Conservation (phyloP, 2,797 vertebrate species). For the Cossypha caffra region DNA sequence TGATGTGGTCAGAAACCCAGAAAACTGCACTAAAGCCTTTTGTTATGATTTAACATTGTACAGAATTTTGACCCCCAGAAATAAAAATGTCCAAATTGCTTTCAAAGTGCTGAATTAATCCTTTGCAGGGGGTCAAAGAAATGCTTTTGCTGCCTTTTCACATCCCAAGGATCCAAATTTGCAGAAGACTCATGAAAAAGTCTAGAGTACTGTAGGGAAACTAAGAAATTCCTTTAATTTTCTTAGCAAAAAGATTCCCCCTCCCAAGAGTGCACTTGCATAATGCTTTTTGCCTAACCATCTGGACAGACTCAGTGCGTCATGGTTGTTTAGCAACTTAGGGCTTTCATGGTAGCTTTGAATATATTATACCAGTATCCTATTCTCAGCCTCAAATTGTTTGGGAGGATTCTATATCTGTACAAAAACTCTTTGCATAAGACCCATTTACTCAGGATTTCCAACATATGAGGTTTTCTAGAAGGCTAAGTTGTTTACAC, state of each 20-base stretch:
- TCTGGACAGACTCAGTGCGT: conserved; percentile 42
- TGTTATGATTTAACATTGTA: neutral
- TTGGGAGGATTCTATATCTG: conserved; percentile 49
- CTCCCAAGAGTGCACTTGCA: conserved; percentile 1
- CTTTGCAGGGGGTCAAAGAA: neutral
- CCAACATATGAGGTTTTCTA: neutral
- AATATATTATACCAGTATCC: conserved; percentile 29
- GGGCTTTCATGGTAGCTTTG: conserved; percentile 11
- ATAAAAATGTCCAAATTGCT: neutral
- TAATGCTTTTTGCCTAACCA: conserved; percentile 36
- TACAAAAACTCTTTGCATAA: conserved; percentile 3
- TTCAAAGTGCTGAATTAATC: neutral
- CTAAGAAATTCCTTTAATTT: neutral
- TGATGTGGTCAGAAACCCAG: neutral
- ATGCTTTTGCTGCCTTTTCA: neutral
- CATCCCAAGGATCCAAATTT: neutral
- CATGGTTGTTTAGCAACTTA: conserved; percentile 65
- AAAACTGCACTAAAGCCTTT: neutral
- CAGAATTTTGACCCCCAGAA: neutral
- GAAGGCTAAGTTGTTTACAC: neutral
- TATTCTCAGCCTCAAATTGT: conserved; percentile 27
- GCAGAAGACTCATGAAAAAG: neutral
- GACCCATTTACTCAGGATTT: neutral
- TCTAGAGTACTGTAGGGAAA: neutral
- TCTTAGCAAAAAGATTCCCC: neutral